Evolutionary conservation across 1,140 invertebrate genomes (phyloP), one percentile per base, ranked within the genome.

Genomic region (Dreissena polymorpha): DNA sequence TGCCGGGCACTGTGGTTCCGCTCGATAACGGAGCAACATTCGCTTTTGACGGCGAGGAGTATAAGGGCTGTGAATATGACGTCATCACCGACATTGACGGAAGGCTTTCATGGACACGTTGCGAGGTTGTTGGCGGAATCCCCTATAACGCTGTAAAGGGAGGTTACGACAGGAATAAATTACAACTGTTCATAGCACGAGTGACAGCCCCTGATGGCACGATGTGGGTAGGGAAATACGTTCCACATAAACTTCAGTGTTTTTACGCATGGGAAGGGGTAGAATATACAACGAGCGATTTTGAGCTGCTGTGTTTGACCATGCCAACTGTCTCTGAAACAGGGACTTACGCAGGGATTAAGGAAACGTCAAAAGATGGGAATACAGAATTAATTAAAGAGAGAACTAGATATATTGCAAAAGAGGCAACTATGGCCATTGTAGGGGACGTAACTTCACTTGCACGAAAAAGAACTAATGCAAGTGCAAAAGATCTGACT

Each of bases 241-340:
- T 69, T 16, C 76, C 76, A 2, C 65, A 78, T 7, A 69, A 70
- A 78, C 76, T 69, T n/a, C 63, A 69, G 67, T 78, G 76, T n/a
- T 69, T 49, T 21, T 78, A 68, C 25, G 76, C 76, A 6, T 78
- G 64, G 50, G 65, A 78, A 23, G 76, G 67, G 14, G 68, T 1
- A 6, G 76, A 69, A 57, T 78, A 53, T 27, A 57, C 49, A 25
- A 16, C 65, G 18, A 69, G 27, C 23, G 51, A 70, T 10, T 53
- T 70, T 78, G 63, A 78, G 29, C 57, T 78, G 16, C 67, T 78
- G 0, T 78, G 65, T 12, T 39, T 39, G 39, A 39, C 39, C 8
- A 39, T 5, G 8, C 8, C 39, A 39, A 39, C 39, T 39, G 39
- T 39, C 39, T 39, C 57, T 60, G 16, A 60, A 12, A 60, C 57